Conservation (phyloP, 2,888 invertebrate species). For the Latrodectus elegans region DNA sequence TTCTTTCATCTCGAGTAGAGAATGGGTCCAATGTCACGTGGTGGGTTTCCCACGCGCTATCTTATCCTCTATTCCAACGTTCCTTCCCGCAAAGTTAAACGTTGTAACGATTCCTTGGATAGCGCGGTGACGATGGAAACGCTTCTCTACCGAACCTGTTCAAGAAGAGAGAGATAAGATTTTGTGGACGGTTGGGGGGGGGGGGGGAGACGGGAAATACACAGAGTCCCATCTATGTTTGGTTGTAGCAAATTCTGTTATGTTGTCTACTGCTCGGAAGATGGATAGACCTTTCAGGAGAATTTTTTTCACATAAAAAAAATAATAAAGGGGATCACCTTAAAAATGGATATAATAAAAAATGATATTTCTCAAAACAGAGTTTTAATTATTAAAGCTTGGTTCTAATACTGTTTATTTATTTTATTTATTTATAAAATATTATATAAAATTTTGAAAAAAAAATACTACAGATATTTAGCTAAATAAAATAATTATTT, state of each 20-base stretch:
- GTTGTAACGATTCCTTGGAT: slow-evolving; percentile 3
- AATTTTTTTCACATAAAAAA: background rate
- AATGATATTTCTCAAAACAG: no score
- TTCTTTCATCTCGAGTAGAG: slow-evolving; percentile 24
- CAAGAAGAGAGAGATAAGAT: slow-evolving; percentile 44
- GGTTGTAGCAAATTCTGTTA: slow-evolving; percentile 7
- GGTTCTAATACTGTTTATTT: no score
- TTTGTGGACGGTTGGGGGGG: slow-evolving; percentile 1
- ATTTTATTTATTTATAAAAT: no score
- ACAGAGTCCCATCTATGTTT: background rate
- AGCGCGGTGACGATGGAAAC: background rate
- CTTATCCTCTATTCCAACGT: slow-evolving; percentile 14
- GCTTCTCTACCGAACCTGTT: slow-evolving; percentile 16
- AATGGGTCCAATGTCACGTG: slow-evolving; percentile 22
- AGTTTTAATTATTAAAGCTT: no score
- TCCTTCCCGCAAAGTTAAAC: slow-evolving; percentile 20
- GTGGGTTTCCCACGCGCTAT: slow-evolving; percentile 49
- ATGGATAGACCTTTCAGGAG: background rate
- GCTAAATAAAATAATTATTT: no score
- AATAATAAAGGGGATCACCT: no score
- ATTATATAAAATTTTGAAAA: no score
- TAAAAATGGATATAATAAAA: no score
- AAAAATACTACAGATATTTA: no score
- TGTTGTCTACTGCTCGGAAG: slow-evolving; percentile 12
- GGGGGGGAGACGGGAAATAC: background rate